Evolutionary conservation across 2,888 invertebrate genomes (phyloP).

Genomic region (Amiota mariae): DNA sequence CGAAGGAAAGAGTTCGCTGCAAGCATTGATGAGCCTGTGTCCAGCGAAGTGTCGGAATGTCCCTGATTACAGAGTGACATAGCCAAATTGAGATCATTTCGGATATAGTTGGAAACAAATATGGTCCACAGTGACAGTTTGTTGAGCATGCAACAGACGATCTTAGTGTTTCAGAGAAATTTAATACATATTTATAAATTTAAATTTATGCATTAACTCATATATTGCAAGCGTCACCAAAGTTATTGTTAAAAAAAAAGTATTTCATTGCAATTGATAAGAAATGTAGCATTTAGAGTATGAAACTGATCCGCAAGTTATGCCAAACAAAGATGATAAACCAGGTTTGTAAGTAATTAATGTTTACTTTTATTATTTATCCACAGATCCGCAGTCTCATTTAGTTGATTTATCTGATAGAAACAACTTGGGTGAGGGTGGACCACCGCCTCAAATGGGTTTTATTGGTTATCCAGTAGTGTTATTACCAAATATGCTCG

Average conservation of each 20-base stretch:
- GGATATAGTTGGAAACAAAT: conserved; percentile 89
- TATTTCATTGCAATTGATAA: conserved; percentile 95
- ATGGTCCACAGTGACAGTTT: conserved; percentile 95
- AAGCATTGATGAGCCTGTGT: conserved; percentile 95
- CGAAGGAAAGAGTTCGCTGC: conserved; percentile 98
- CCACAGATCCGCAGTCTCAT: conserved; percentile 75
- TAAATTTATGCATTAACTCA: conserved; percentile 94
- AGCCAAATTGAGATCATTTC: conserved; percentile 85
- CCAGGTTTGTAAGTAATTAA: conserved; percentile 71
- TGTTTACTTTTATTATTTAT: no score
- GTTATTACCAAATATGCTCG: conserved; percentile 76
- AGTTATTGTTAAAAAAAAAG: conserved; percentile 94
- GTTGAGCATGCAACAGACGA: conserved; percentile 92
- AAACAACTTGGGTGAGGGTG: conserved; percentile 77
- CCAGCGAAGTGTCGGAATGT: conserved; percentile 93
- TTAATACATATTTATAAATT: no score
- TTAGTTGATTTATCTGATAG: conserved; percentile 80
- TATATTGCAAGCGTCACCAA: conserved; percentile 96
- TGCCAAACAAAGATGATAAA: conserved; percentile 79
- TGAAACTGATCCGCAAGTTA: conserved; percentile 93
- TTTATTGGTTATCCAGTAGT: conserved; percentile 87
- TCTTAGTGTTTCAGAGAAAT: conserved; percentile 87
- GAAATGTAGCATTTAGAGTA: conserved; percentile 94
- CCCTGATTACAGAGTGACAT: conserved; percentile 92
- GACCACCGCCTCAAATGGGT: conserved; percentile 81